Conservation (phyloP, 2,888 invertebrate species). For the Alviniconcha strummeri region DNA sequence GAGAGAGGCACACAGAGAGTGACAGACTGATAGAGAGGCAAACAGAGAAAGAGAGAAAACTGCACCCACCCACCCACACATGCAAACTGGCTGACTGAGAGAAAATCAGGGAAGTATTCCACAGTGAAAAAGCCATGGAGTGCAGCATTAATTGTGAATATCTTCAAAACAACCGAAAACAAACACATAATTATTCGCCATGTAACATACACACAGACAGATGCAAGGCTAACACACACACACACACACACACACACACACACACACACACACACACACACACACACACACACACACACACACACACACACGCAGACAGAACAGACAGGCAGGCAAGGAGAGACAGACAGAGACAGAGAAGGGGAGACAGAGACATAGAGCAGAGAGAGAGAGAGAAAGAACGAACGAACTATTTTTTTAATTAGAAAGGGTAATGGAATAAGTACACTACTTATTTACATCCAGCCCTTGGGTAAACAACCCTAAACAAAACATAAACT, state of each 20-base stretch:
- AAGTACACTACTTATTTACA: too few relatives aligned
- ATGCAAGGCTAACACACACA: not conserved
- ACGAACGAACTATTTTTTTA: not conserved
- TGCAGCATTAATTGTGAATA: too few relatives aligned
- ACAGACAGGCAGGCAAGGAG: not conserved
- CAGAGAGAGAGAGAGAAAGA: not conserved
- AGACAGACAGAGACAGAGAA: not conserved
- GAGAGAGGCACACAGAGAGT: conserved; percentile 13
- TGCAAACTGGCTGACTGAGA: too few relatives aligned
- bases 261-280: not conserved
- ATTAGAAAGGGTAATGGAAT: too few relatives aligned
- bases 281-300: not conserved
- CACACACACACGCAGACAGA: not conserved
- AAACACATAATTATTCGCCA: too few relatives aligned
- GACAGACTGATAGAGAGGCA: not conserved
- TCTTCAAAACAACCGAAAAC: too few relatives aligned
- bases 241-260: not conserved
- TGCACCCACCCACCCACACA: not conserved
- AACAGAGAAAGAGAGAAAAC: not conserved
- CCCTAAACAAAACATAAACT: too few relatives aligned
- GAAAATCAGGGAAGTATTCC: too few relatives aligned
- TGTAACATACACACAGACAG: not conserved
- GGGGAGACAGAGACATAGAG: not conserved
- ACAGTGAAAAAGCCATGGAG: too few relatives aligned
- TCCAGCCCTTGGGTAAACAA: too few relatives aligned